phyloP scores from a whole-genome alignment of 2,113 vertebrate genomes.

The Hydropotes inermis region DNA sequence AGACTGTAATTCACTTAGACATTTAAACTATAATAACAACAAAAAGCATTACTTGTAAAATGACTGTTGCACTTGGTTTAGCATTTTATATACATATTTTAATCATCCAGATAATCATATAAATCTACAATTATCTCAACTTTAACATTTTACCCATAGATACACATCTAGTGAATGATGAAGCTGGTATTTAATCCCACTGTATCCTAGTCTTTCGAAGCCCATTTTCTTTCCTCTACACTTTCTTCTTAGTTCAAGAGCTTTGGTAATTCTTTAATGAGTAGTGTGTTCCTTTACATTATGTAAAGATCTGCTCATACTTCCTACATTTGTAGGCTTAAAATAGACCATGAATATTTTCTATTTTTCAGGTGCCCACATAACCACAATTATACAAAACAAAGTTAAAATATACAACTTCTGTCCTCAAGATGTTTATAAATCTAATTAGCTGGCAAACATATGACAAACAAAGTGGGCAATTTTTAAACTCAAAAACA shows the following conservation, averaged over 20 bases:
- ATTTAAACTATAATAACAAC: not conserved
- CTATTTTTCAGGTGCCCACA: not conserved
- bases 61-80: not conserved
- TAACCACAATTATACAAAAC: not conserved
- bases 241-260: not conserved
- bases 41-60: not conserved
- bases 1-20: not conserved
- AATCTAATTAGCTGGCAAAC: not conserved
- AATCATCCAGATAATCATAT: not conserved
- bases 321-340: not conserved
- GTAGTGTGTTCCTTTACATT: not conserved
- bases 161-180: not conserved
- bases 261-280: not conserved
- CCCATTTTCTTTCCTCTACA: not conserved
- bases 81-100: not conserved
- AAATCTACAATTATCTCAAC: not conserved
- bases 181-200: not conserved
- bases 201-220: not conserved
- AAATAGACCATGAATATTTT: constrained; percentile 13
- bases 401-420: not conserved
- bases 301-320: not conserved
- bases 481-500: not conserved
- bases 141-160: not conserved
- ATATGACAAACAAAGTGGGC: not conserved
- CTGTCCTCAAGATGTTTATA: not conserved